A percentile compares a stretch with the other conserved stretches of the same genome.
Evolutionary conservation across 1,140 invertebrate genomes (phyloP).

Genomic region (Cylas formicarius): DNA sequence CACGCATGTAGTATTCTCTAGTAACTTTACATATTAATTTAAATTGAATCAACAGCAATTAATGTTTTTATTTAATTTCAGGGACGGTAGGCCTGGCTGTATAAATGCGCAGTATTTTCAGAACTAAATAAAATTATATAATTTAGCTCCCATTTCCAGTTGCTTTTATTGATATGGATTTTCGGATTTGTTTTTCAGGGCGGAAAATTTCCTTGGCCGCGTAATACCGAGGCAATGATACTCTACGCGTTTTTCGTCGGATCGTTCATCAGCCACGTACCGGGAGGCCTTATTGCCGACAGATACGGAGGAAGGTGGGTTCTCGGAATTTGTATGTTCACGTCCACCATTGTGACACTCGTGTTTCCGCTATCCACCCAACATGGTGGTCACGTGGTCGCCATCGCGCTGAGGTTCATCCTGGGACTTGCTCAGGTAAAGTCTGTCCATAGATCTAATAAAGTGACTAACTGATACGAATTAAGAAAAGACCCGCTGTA

Average conservation of each 20-base stretch:
- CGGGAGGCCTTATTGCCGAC: constrained; percentile 22
- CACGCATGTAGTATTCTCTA: no score
- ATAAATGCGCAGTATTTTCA: no score
- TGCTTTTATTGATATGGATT: no score
- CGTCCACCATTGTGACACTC: constrained; percentile 10
- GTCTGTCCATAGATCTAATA: no score
- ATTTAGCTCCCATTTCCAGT: no score
- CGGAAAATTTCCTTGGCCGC: constrained; percentile 15
- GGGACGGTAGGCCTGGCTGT: no score
- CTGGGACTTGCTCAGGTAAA: constrained; percentile 11
- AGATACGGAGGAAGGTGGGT: constrained; percentile 19
- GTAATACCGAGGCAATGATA: constrained; percentile 6
- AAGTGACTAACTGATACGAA: no score
- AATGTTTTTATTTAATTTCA: not conserved
- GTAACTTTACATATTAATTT: no score
- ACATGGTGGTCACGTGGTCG: constrained; percentile 6
- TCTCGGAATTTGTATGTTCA: constrained; percentile 9
- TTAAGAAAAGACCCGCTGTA: no score
- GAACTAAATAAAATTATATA: no score
- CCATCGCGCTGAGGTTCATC: constrained; percentile 11
- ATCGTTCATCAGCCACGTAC: constrained; percentile 16
- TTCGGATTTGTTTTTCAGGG: constrained; percentile 14
- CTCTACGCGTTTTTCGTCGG: constrained; percentile 17
- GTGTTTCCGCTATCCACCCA: constrained; percentile 10
- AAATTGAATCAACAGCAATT: not conserved